Conservation (phyloP, 2,797 vertebrate genomes). For the Fistularia tabacaria region DNA sequence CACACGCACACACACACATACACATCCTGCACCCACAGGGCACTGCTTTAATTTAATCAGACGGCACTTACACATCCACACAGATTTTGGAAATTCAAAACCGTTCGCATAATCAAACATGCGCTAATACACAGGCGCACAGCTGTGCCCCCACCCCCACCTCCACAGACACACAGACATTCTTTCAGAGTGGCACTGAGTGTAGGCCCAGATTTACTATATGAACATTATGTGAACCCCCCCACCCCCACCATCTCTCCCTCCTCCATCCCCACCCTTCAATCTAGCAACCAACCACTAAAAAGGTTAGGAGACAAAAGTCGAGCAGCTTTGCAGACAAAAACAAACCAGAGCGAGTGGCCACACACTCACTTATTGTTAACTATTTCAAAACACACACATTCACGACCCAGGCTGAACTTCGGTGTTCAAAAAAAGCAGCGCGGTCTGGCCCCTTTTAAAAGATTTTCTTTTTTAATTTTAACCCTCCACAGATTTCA, state of each 20-base stretch:
- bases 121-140: slow-evolving; percentile 31
- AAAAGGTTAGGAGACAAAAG: slow-evolving; percentile 49
- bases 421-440: background rate
- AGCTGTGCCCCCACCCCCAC: slow-evolving; percentile 38
- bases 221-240: slow-evolving; percentile 62
- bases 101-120: slow-evolving; percentile 63
- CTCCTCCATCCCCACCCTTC: slow-evolving; percentile 7
- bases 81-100: slow-evolving; percentile 58
- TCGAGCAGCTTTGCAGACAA: slow-evolving; percentile 35
- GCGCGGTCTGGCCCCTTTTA: too few species aligned
- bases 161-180: slow-evolving; percentile 16
- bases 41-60: slow-evolving; percentile 49
- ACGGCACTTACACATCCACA: slow-evolving; percentile 25
- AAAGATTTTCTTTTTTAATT: too few species aligned
- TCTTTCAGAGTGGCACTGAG: slow-evolving; percentile 7
- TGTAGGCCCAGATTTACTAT: slow-evolving; percentile 51
- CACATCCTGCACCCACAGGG: slow-evolving; percentile 36
- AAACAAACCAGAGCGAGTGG: slow-evolving; percentile 31
- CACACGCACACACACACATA: slow-evolving; percentile 7
- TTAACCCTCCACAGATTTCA: too few species aligned
- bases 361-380: slow-evolving; percentile 9
- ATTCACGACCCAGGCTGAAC: slow-evolving; percentile 3
- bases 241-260: slow-evolving; percentile 17
- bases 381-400: slow-evolving; percentile 17
- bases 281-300: slow-evolving; percentile 42